Evolutionary conservation across 2,888 invertebrate genomes (phyloP), one percentile per base, ranked within the genome.

Genomic region (Limnephilus marmoratus): DNA sequence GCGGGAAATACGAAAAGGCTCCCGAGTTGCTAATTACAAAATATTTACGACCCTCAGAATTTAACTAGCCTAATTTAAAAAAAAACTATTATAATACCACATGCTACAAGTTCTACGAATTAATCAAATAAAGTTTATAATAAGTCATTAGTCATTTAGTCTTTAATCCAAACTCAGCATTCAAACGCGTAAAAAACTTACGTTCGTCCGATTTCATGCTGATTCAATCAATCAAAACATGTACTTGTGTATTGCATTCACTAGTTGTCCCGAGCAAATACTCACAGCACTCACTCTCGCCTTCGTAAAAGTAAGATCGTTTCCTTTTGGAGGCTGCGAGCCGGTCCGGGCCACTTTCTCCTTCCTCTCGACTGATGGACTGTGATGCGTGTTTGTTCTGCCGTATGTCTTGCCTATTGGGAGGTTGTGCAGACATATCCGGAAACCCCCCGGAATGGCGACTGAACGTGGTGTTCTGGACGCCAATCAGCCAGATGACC

Each of bases 301-400:
- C 87, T 87, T 87, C 87, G 53, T 87, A 87, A 87, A 87, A 87
- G 87, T 87, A 87, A 87, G 68, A 68, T 68, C 87, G 37, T 31
- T 87, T 87, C 87, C 87, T 87, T 87, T 87, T 37, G 87, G 87
- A 87, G 87, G 87, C 53, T 87, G 87, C 34, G n/a, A n/a, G 45
- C 85, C 85, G 45, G 41, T 82, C 82, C 41, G 85, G 85, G 41
- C 85, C 85, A 85, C 85, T 41, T 85, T 41, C 85, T 37, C 85
- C 85, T 37, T n/a, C 41, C 85, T 85, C 85, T 82, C 81, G 37
- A 37, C 37, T 37, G 37, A 37, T 37, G 68, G 68, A 68, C n/a
- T n/a, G 18, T 31, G 34, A 34, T 31, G 34, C 82, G 68, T 68
- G 24, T 68, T 68, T 68, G 68, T 68, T 68, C 68, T 45, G 86